Evolutionary conservation across 2,888 invertebrate genomes (phyloP), one percentile per base, ranked within the genome.

Genomic region (Entomobrya multifasciata): DNA sequence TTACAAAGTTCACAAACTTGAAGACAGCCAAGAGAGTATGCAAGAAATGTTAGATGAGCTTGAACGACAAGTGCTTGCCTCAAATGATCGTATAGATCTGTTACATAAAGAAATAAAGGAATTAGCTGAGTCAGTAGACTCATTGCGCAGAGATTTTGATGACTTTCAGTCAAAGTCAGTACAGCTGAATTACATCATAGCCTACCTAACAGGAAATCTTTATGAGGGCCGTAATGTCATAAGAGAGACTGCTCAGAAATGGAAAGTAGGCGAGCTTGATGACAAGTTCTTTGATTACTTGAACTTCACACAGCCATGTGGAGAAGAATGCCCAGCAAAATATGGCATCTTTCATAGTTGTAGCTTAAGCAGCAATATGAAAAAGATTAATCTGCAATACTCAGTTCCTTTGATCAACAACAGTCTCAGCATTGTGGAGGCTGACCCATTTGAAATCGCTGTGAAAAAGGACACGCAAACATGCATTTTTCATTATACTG

Each of bases 271-370:
- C 17, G 70, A 88, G 65, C n/a, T 88, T 8, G 11, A 57, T 17
- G 36, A 13, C 4, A 2, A 44, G 6, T 62, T 89, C 0, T 86
- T 88, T n/a, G 85, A 88, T 13, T 87, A 76, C 47, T 49, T 89
- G 0, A 89, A 89, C 25, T 72, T 83, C 13, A 82, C 85, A 0
- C 49, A 88, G 52, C 87, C 88, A 0, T 88, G 88, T 55, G 67
- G 44, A 11, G 86, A 88, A 0, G 25, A 27, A 0, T 89, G 88
- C 44, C 87, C 87, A 13, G 27, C 81, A 1, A 20, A 84, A 6
- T 77, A 79, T 83, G 89, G 87, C 20, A 86, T 78, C 0, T 86
- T 86, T 27, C 79, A 86, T 30, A 62, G 15, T 0, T 88, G 88
- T 44, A 4, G 10, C 0, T 30, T 89, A 77, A 8, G 0, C 0